These are phyloP conservation scores for Connochaetes taurinus DNA, from an alignment of 2,113 vertebrate genomes.

Conservation along the genomic window DNA sequence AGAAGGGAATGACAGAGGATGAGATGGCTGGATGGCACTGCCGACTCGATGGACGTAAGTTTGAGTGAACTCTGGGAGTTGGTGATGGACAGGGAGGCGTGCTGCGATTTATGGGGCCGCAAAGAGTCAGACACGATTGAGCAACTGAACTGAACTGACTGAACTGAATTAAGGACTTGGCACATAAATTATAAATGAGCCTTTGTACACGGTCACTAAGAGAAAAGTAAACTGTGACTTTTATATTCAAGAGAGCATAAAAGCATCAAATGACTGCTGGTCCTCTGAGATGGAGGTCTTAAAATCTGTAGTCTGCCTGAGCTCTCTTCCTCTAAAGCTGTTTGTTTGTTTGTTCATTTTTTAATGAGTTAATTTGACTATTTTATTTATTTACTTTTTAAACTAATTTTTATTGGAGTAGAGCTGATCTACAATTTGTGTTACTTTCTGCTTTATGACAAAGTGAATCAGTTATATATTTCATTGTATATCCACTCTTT, in stretches of 20 bases:
- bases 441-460: neutral
- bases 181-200: conserved; percentile 38
- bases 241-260: neutral
- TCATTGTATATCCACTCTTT: neutral
- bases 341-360: neutral
- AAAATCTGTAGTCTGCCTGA: too few species aligned
- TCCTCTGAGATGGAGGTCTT: neutral
- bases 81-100: too few species aligned
- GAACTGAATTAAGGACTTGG: conserved; percentile 9
- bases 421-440: neutral
- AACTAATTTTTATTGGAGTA: neutral
- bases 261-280: neutral
- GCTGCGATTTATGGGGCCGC: too few species aligned
- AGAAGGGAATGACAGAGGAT: too few species aligned
- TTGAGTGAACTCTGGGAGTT: too few species aligned
- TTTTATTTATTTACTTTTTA: neutral
- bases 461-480: neutral
- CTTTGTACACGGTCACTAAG: neutral
- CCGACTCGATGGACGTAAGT: accelerated
- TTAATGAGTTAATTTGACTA: neutral
- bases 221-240: neutral
- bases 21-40: too few species aligned
- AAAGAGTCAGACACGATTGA: too few species aligned
- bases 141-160: too few species aligned
- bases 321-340: too few species aligned